Percentiles rank a stretch among this genome's conserved stretches.
Conservation (phyloP, 2,888 invertebrate genomes). For the Drosophila quinaria region DNA sequence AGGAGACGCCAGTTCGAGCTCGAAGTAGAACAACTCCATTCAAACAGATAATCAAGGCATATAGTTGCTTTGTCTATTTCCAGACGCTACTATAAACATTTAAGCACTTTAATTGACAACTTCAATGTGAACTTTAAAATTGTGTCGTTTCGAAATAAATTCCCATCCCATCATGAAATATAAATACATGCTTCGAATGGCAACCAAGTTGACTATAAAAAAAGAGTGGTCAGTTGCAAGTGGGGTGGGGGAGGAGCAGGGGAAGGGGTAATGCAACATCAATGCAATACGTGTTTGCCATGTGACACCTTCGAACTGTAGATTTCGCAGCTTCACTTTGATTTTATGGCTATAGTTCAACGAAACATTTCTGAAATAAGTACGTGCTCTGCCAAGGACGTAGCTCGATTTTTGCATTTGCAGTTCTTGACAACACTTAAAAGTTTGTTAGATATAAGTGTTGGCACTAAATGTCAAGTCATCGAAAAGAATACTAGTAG, state of each 20-base stretch:
- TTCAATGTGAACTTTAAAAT: slow-evolving; percentile 43
- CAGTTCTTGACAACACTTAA: slow-evolving; percentile 24
- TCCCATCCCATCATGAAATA: slow-evolving; percentile 47
- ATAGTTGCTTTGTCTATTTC: neutral
- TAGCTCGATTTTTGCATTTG: slow-evolving; percentile 28
- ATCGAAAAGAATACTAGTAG: neutral
- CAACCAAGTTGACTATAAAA: slow-evolving; percentile 60
- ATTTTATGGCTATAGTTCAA: slow-evolving; percentile 66
- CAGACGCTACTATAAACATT: slow-evolving; percentile 26
- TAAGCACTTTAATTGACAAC: slow-evolving; percentile 61
- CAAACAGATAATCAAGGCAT: slow-evolving; percentile 12
- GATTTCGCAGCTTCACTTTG: slow-evolving; percentile 41
- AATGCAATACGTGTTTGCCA: slow-evolving; percentile 70
- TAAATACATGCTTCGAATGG: slow-evolving; percentile 45
- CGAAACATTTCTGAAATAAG: slow-evolving; percentile 56
- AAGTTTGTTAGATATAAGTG: slow-evolving; percentile 6
- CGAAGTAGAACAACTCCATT: slow-evolving; percentile 8
- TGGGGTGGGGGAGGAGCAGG: no score
- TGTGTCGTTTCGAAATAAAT: slow-evolving; percentile 40
- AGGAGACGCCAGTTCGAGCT: neutral
- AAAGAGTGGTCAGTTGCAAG: slow-evolving; percentile 34
- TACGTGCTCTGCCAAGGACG: slow-evolving; percentile 51
- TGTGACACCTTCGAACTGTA: slow-evolving; percentile 29
- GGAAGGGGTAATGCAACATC: slow-evolving; percentile 25
- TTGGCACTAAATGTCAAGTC: neutral